Percentiles rank a stretch among this genome's conserved stretches.
Conservation (phyloP, 2,888 invertebrate genomes). For the Scrobipalpa costella region DNA sequence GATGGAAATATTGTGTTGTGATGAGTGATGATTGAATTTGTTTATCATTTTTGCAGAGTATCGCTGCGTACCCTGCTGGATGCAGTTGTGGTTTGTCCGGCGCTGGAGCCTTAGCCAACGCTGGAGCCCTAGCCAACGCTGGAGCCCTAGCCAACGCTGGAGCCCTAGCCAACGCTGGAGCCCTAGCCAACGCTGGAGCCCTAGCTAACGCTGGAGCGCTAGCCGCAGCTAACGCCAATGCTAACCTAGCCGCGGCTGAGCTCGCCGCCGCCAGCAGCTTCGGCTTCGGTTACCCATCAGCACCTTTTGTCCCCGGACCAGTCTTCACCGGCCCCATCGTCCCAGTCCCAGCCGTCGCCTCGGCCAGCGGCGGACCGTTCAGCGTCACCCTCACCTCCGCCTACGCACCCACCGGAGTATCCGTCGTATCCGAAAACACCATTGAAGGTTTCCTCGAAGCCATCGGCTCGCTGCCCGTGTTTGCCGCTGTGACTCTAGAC, state of each 20-base stretch:
- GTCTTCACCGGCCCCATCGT: not conserved
- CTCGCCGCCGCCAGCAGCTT: conserved; percentile 16
- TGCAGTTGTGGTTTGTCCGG: conserved; percentile 9
- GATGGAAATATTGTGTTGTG: too few relatives aligned
- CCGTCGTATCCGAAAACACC: conserved; percentile 43
- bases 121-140: not conserved
- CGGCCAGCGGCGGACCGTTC: conserved; percentile 41
- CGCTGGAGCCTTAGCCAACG: not conserved
- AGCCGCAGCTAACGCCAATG: too few relatives aligned
- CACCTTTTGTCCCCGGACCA: not conserved
- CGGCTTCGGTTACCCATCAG: not conserved
- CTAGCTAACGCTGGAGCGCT: not conserved
- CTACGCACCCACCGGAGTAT: conserved; percentile 49
- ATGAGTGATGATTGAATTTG: too few relatives aligned
- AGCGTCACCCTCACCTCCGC: too few relatives aligned
- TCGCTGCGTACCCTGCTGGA: too few relatives aligned
- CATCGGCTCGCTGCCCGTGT: too few relatives aligned
- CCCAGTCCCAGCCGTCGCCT: conserved; percentile 22
- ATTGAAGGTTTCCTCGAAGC: too few relatives aligned
- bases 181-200: not conserved
- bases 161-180: not conserved
- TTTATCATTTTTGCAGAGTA: not conserved
- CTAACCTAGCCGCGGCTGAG: too few relatives aligned
- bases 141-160: not conserved
- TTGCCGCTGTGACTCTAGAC: too few relatives aligned